phyloP scores from a whole-genome alignment of 2,797 vertebrate genomes.

The Schizopygopsis pylzovi region DNA sequence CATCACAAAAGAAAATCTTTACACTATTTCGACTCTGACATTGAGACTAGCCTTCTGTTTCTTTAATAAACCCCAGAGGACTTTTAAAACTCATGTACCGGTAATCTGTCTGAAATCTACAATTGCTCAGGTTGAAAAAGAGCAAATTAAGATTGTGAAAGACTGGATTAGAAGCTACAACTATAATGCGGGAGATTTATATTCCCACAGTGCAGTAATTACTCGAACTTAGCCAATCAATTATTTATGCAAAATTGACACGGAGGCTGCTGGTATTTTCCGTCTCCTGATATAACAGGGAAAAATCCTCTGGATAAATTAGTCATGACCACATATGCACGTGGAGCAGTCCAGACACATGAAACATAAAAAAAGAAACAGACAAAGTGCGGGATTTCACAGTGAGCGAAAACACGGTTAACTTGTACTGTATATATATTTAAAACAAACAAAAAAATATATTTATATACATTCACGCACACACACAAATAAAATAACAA shows the following conservation, averaged over 20 bases:
- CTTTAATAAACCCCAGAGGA: slow-evolving; percentile 15
- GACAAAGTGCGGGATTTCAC: slow-evolving; percentile 65
- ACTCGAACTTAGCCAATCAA: slow-evolving; percentile 37
- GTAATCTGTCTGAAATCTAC: slow-evolving; percentile 29
- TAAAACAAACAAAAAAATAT: neutral
- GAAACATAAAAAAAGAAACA: slow-evolving; percentile 73
- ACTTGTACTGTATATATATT: neutral
- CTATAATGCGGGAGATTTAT: slow-evolving; percentile 21
- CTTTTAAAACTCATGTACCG: neutral
- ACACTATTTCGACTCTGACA: slow-evolving; percentile 29
- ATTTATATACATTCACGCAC: too few species aligned
- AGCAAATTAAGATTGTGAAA: neutral
- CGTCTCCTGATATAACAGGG: slow-evolving; percentile 54
- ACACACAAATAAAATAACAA: neutral
- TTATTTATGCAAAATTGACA: slow-evolving; percentile 53
- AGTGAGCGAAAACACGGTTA: slow-evolving; percentile 60
- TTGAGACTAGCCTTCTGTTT: slow-evolving; percentile 21
- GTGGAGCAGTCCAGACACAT: slow-evolving; percentile 72
- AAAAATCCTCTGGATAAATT: slow-evolving; percentile 75
- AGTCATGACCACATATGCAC: slow-evolving; percentile 77
- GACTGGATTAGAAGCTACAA: neutral
- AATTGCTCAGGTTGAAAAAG: slow-evolving; percentile 3
- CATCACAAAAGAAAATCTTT: slow-evolving; percentile 48
- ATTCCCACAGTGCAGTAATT: slow-evolving; percentile 34
- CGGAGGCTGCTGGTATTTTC: slow-evolving; percentile 62